phyloP scores from a whole-genome alignment of 2,113 vertebrate species.

The Burhinus oedicnemus region DNA sequence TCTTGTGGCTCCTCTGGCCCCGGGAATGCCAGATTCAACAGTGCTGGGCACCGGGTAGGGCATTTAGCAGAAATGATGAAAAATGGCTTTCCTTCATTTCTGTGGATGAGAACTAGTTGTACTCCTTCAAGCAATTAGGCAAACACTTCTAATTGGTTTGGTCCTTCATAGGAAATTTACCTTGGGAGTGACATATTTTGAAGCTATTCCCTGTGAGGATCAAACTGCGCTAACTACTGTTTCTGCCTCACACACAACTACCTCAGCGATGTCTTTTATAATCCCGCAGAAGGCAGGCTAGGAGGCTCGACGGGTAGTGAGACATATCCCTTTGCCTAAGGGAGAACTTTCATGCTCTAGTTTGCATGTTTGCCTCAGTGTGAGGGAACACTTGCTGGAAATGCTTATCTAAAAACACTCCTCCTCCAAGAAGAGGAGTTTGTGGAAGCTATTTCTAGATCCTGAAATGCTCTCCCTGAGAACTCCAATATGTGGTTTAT shows the following conservation, averaged over 20 bases:
- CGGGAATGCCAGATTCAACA: not conserved
- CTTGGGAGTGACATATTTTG: not conserved
- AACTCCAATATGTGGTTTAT: not conserved
- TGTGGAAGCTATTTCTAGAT: not conserved
- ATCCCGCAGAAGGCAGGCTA: not conserved
- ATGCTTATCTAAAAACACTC: not conserved
- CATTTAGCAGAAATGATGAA: not conserved
- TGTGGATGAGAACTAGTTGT: not conserved
- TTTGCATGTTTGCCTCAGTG: not conserved
- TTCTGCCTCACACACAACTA: not conserved
- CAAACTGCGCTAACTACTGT: not conserved
- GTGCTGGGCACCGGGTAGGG: accelerated
- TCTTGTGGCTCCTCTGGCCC: not conserved
- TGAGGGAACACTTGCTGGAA: not conserved
- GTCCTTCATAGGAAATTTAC: not conserved
- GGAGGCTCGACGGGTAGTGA: not conserved
- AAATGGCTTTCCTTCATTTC: not conserved
- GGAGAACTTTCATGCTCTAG: not conserved
- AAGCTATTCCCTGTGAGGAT: not conserved
- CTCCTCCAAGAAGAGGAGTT: not conserved
- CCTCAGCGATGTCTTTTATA: not conserved
- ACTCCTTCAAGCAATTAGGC: not conserved
- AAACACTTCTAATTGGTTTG: not conserved
- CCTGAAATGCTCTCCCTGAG: not conserved
- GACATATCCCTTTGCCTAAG: not conserved